Conservation (phyloP, 2,797 vertebrate genomes). For the Sebastes dallii region DNA sequence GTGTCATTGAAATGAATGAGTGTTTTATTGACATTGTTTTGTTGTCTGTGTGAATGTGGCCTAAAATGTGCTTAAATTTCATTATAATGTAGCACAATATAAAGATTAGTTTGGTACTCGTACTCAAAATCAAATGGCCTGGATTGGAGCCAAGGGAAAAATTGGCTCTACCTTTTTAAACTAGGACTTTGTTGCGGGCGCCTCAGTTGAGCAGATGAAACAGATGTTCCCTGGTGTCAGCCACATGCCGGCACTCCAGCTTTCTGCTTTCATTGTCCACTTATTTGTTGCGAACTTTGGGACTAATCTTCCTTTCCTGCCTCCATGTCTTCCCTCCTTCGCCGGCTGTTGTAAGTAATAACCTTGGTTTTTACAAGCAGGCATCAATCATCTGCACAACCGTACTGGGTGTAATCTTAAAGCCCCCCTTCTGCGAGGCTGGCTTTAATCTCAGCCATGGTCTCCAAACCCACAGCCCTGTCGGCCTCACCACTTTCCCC, state of each 20-base stretch:
- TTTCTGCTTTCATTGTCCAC: conserved; percentile 60
- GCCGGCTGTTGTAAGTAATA: conserved; percentile 74
- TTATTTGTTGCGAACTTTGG: conserved; percentile 72
- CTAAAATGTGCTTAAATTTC: not conserved
- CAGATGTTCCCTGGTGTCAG: conserved; percentile 29
- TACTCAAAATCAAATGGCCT: conserved; percentile 22
- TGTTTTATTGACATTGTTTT: too few relatives aligned
- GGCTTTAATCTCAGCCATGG: conserved; percentile 79
- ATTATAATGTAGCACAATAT: not conserved
- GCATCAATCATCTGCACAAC: conserved; percentile 79
- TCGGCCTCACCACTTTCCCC: conserved; percentile 69
- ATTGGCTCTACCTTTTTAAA: not conserved
- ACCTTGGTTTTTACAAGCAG: conserved; percentile 78
- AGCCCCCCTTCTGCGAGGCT: conserved; percentile 69
- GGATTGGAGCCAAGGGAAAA: not conserved
- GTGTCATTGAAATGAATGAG: not conserved
- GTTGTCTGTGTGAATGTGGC: not conserved
- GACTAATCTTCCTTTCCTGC: conserved; percentile 66
- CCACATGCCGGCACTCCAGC: conserved; percentile 22
- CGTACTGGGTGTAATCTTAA: conserved; percentile 78
- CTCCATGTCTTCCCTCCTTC: conserved; percentile 29
- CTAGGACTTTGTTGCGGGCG: not conserved
- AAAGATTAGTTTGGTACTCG: conserved; percentile 5
- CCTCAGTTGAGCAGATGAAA: conserved; percentile 12
- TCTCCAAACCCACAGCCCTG: conserved; percentile 73